Evolutionary conservation across 1,140 invertebrate genomes (phyloP).

Genomic region (Thaumatotibia leucotreta): DNA sequence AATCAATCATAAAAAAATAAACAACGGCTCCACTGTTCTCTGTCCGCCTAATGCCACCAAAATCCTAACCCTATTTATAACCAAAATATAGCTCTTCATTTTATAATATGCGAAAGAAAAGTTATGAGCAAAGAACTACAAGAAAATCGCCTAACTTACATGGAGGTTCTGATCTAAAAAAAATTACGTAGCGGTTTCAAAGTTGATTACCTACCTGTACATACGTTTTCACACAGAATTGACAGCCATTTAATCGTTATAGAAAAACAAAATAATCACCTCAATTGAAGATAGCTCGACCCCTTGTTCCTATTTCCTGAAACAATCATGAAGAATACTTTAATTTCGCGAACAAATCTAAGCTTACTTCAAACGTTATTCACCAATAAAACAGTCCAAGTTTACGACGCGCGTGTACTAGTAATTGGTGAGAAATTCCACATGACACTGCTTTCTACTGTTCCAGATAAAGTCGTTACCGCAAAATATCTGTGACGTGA

Average conservation of each 20-base stretch:
- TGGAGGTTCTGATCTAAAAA: too few species aligned
- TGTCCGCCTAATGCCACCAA: too few species aligned
- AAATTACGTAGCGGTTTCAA: too few species aligned
- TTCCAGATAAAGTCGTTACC: neutral
- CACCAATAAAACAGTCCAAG: neutral
- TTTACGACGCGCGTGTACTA: neutral
- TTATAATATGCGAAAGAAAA: too few species aligned
- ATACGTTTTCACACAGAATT: too few species aligned
- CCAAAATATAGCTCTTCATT: too few species aligned
- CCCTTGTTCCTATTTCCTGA: neutral
- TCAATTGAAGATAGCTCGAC: conserved; percentile 11
- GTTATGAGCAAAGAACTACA: too few species aligned
- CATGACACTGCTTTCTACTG: conserved; percentile 18
- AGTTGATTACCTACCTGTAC: too few species aligned
- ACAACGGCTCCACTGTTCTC: too few species aligned
- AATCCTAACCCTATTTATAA: too few species aligned
- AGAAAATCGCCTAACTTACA: too few species aligned
- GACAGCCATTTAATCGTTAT: neutral
- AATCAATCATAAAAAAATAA: too few species aligned
- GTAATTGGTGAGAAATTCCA: conserved; percentile 32
- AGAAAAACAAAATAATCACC: conserved; percentile 3
- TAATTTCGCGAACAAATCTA: conserved; percentile 16
- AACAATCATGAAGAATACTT: conserved; percentile 24
- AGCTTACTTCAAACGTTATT: neutral
- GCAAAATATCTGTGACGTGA: neutral